phyloP scores from a whole-genome alignment of 2,113 vertebrate genomes.

The Phaetusa simplex region DNA sequence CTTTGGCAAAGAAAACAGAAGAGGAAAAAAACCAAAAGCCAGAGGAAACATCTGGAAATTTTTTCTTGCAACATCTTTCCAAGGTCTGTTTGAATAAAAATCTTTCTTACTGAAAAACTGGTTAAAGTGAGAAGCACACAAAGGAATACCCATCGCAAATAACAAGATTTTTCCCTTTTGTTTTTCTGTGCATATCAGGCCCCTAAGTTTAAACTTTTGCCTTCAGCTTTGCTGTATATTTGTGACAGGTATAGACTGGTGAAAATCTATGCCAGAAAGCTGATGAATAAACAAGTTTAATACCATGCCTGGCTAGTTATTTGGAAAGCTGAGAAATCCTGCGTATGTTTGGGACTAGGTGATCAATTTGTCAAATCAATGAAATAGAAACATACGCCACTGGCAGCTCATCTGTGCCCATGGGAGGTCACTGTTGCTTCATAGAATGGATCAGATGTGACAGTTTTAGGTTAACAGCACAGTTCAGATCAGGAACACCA shows the following conservation, averaged over 20 bases:
- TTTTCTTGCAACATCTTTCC: background rate
- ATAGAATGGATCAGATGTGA: rapidly evolving
- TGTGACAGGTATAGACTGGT: background rate
- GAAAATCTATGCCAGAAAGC: background rate
- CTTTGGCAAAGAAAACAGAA: background rate
- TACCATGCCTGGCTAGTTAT: rapidly evolving
- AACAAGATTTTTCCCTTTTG: background rate
- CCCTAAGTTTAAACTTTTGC: background rate
- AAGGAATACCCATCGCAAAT: background rate
- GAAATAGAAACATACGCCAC: rapidly evolving
- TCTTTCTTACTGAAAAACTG: background rate
- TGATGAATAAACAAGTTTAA: background rate
- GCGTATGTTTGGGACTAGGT: background rate
- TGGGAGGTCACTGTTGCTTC: slow-evolving; percentile 55
- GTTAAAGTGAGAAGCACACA: background rate
- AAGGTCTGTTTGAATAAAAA: background rate
- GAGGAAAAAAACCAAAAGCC: background rate
- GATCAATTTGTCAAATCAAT: background rate
- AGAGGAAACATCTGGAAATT: background rate
- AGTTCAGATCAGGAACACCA: background rate
- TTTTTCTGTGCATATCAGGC: no score
- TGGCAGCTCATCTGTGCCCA: background rate
- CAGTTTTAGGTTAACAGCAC: background rate
- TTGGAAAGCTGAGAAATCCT: background rate
- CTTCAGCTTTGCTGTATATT: background rate